A percentile compares a stretch with the other conserved stretches of the same genome.
phyloP scores from a whole-genome alignment of 2,888 invertebrate genomes.

The Sinohyriopsis cumingii region DNA sequence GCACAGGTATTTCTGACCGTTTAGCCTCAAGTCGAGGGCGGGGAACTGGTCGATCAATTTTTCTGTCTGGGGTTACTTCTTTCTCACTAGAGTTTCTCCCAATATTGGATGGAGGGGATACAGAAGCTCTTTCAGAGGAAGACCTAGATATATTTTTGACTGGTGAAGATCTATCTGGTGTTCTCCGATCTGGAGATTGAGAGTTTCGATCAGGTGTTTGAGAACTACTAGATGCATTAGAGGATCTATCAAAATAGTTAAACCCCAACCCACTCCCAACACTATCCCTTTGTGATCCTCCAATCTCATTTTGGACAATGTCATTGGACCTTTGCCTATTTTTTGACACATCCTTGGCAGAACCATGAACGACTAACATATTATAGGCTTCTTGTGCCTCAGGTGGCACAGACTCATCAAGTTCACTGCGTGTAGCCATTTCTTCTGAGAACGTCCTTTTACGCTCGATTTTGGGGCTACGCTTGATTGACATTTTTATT shows the following conservation, averaged over 20 bases:
- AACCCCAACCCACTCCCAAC: conserved; percentile 27
- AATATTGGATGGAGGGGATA: conserved; percentile 28
- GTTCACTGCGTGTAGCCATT: conserved; percentile 58
- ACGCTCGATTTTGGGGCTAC: conserved; percentile 80
- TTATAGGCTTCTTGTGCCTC: conserved; percentile 95
- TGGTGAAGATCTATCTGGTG: conserved; percentile 36
- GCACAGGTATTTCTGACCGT: conserved; percentile 46
- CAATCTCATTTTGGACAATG: conserved; percentile 2
- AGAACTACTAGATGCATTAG: conserved; percentile 32
- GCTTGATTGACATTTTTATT: conserved; percentile 67
- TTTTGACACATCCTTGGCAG: conserved; percentile 42
- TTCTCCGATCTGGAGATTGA: conserved; percentile 7
- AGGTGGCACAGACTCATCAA: conserved; percentile 78
- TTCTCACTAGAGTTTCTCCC: conserved; percentile 19
- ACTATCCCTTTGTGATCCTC: conserved; percentile 13
- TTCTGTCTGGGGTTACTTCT: conserved; percentile 19
- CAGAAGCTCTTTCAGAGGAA: conserved; percentile 33
- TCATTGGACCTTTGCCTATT: conserved; percentile 7
- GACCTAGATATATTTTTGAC: conserved; percentile 43
- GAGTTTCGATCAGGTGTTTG: too few relatives aligned
- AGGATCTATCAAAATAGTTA: conserved; percentile 32
- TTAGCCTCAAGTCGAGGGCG: conserved; percentile 50
- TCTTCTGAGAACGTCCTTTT: conserved; percentile 88
- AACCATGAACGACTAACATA: conserved; percentile 85
- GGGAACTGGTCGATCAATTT: conserved; percentile 47